Conservation (phyloP, 1,140 invertebrate species). For the Rhizoglyphus robini region DNA sequence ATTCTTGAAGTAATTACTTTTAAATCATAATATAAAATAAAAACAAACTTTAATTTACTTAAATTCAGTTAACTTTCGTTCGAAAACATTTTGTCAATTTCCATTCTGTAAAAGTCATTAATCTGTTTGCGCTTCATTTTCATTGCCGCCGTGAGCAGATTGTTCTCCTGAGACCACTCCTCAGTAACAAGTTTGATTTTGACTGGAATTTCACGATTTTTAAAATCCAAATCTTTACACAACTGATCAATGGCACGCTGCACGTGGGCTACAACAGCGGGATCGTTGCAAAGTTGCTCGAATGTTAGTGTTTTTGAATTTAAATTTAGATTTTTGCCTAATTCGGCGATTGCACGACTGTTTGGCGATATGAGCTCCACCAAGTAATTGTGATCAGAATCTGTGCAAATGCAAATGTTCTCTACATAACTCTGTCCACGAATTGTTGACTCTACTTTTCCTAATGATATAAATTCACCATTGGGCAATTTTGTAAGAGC, state of each 20-base stretch:
- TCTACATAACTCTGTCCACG: conserved; percentile 75
- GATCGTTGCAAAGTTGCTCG: conserved; percentile 54
- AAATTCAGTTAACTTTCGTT: too few species aligned
- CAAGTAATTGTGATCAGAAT: conserved; percentile 62
- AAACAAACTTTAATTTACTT: too few species aligned
- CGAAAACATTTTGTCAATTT: too few species aligned
- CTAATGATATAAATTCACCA: conserved; percentile 60
- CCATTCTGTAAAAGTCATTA: too few species aligned
- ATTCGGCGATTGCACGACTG: conserved; percentile 44
- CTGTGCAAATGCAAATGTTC: conserved; percentile 86
- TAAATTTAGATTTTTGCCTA: conserved; percentile 48
- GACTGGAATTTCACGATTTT: conserved; percentile 35
- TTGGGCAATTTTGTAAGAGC: conserved; percentile 91
- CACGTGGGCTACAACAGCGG: conserved; percentile 34
- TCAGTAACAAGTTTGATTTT: conserved; percentile 34
- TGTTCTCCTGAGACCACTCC: conserved; percentile 39
- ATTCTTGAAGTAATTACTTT: too few species aligned
- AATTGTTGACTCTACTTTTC: conserved; percentile 56
- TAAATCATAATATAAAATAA: too few species aligned
- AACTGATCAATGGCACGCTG: not conserved
- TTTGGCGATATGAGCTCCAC: conserved; percentile 84
- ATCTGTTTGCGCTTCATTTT: conserved; percentile 32
- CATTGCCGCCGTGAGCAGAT: conserved; percentile 41
- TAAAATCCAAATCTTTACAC: not conserved
- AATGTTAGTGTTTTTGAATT: conserved; percentile 34